Conservation (phyloP, 1,140 invertebrate genomes). For the Ditylenchus dipsaci region DNA sequence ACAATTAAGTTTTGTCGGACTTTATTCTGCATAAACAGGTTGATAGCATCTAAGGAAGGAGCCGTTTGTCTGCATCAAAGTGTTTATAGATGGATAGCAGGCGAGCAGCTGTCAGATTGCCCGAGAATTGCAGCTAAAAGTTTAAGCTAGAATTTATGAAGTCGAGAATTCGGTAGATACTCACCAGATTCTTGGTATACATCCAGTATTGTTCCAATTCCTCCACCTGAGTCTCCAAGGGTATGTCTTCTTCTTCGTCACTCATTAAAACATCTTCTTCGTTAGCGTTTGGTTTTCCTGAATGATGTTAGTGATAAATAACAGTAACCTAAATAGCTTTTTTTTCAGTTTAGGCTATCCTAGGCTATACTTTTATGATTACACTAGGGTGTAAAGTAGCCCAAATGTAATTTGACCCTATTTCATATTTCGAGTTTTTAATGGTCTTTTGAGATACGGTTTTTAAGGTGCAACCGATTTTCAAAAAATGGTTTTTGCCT, state of each 20-base stretch:
- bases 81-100: slow-evolving; percentile 43
- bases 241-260: slow-evolving; percentile 66
- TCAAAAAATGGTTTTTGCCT: too few relatives aligned
- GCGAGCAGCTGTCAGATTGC: slow-evolving; percentile 30
- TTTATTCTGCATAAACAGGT: slow-evolving; percentile 50
- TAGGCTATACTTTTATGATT: too few relatives aligned
- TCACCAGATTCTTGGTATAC: slow-evolving; percentile 60
- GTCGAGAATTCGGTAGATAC: slow-evolving; percentile 63
- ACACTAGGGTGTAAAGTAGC: too few relatives aligned
- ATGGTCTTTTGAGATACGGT: too few relatives aligned
- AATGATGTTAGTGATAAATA: background rate
- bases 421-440: too few relatives aligned
- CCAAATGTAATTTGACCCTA: too few relatives aligned
- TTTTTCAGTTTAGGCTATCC: too few relatives aligned
- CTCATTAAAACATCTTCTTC: slow-evolving; percentile 67
- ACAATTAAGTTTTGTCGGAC: slow-evolving; percentile 38
- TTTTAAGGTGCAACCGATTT: too few relatives aligned
- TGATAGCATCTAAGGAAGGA: slow-evolving; percentile 41
- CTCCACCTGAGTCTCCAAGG: slow-evolving; percentile 87
- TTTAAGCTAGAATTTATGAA: slow-evolving; percentile 2
- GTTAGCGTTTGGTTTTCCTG: background rate
- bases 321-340: too few relatives aligned
- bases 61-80: slow-evolving; percentile 34
- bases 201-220: slow-evolving; percentile 81
- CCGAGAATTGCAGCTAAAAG: slow-evolving; percentile 9